phyloP scores from a whole-genome alignment of 1,140 invertebrate genomes.

The Listronotus oregonensis region DNA sequence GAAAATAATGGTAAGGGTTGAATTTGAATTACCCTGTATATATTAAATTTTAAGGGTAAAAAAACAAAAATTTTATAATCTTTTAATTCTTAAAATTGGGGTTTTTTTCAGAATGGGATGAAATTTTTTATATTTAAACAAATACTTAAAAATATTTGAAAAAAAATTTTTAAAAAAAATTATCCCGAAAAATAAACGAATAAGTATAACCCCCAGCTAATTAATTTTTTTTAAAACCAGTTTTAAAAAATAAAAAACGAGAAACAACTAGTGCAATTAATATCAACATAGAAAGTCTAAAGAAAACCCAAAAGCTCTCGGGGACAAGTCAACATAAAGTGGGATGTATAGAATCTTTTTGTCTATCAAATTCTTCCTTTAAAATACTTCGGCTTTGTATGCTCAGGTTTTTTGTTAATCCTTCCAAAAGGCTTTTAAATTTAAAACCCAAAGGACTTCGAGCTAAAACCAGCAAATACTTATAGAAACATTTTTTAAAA shows the following conservation, averaged over 20 bases:
- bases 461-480: constrained; percentile 22
- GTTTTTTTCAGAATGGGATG: too few relatives aligned
- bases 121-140: too few relatives aligned
- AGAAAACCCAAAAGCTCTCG: constrained; percentile 74
- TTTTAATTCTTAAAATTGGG: too few relatives aligned
- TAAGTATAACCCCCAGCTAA: too few relatives aligned
- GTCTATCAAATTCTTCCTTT: constrained; percentile 78
- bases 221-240: constrained; percentile 35
- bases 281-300: constrained; percentile 74
- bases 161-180: too few relatives aligned
- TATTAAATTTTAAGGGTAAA: too few relatives aligned
- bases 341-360: constrained; percentile 77
- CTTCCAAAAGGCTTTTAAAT: constrained; percentile 85
- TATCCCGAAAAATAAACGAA: too few relatives aligned
- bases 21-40: too few relatives aligned
- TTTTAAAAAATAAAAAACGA: constrained; percentile 43
- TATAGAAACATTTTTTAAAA: too few relatives aligned
- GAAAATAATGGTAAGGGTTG: too few relatives aligned
- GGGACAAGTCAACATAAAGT: constrained; percentile 66
- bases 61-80: too few relatives aligned
- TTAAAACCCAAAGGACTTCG: constrained; percentile 86
- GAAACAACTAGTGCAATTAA: constrained; percentile 68
- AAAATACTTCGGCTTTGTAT: constrained; percentile 77
- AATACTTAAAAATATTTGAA: too few relatives aligned
- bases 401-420: constrained; percentile 88